Evolutionary conservation across 92 coral and sea anemone genomes (phyloP).

Genomic region (Parazoanthus atlanticus): DNA sequence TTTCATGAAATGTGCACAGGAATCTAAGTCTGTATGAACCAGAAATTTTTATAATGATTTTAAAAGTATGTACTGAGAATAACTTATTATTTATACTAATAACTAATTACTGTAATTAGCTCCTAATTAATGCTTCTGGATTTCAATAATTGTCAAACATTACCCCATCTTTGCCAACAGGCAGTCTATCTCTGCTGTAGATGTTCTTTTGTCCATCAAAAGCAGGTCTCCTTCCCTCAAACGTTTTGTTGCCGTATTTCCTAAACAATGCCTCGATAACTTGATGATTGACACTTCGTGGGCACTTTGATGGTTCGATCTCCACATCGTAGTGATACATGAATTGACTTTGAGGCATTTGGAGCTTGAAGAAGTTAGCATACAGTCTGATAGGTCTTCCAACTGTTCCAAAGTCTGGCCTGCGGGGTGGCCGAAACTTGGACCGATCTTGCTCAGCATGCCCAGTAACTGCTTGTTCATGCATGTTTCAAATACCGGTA

Average conservation of each 20-base stretch:
- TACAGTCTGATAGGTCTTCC: constrained; percentile 69
- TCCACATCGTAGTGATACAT: constrained; percentile 83
- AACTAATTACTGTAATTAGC: too few species aligned
- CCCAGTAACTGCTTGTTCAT: background rate
- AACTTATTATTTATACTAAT: too few species aligned
- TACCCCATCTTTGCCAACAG: constrained; percentile 58
- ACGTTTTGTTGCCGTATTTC: constrained; percentile 42
- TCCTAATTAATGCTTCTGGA: too few species aligned
- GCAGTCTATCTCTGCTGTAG: constrained; percentile 65
- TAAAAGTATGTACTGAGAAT: too few species aligned
- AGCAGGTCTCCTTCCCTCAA: constrained; percentile 72
- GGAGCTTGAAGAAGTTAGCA: constrained; percentile 73
- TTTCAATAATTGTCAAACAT: background rate
- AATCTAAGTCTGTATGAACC: too few species aligned
- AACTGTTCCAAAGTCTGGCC: constrained; percentile 76
- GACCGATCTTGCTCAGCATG: background rate
- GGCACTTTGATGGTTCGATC: constrained; percentile 65
- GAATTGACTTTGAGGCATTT: constrained; percentile 47
- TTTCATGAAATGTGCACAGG: too few species aligned
- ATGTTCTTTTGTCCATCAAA: constrained; percentile 82
- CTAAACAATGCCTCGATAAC: constrained; percentile 58
- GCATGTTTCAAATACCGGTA: too few species aligned
- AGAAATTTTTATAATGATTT: too few species aligned
- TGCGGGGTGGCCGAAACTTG: constrained; percentile 54
- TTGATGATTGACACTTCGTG: constrained; percentile 61